phyloP scores from a whole-genome alignment of 1,140 invertebrate genomes.

The Triops cancriformis region DNA sequence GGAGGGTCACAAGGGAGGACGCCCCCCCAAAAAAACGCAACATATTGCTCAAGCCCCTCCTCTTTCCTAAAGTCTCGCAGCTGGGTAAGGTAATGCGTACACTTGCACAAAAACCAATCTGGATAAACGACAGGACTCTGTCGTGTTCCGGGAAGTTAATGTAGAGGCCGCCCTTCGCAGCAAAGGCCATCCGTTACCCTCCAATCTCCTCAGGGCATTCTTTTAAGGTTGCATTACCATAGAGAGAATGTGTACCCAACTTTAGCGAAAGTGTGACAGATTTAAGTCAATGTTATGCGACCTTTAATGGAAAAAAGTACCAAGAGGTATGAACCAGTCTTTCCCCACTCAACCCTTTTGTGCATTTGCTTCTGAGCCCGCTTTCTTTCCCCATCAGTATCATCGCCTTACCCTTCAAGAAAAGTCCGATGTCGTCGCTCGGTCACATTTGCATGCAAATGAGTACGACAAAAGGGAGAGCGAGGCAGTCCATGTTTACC shows the following conservation, averaged over 20 bases:
- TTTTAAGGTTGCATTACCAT: neutral
- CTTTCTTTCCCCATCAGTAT: neutral
- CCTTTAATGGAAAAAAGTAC: neutral
- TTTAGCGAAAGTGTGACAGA: neutral
- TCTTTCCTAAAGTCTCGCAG: neutral
- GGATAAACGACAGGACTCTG: neutral
- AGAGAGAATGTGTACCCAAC: neutral
- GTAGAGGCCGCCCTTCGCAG: neutral
- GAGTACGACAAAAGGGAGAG: neutral
- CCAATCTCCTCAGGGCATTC: neutral
- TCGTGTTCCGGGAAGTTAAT: neutral
- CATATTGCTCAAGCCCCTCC: neutral
- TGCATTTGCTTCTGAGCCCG: neutral
- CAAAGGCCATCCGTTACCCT: neutral
- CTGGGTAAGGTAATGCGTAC: neutral
- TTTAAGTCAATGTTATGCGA: neutral
- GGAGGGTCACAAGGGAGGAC: neutral
- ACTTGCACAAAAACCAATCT: neutral
- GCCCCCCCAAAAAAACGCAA: neutral
- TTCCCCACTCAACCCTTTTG: neutral
- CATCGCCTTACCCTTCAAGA: neutral
- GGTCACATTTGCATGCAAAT: constrained; percentile 13
- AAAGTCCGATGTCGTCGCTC: neutral
- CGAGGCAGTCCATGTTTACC: neutral
- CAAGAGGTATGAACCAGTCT: neutral